A percentile compares a stretch with the other conserved stretches of the same genome.
Evolutionary conservation across 2,797 vertebrate genomes (phyloP).

Genomic region (Microcaecilia unicolor): DNA sequence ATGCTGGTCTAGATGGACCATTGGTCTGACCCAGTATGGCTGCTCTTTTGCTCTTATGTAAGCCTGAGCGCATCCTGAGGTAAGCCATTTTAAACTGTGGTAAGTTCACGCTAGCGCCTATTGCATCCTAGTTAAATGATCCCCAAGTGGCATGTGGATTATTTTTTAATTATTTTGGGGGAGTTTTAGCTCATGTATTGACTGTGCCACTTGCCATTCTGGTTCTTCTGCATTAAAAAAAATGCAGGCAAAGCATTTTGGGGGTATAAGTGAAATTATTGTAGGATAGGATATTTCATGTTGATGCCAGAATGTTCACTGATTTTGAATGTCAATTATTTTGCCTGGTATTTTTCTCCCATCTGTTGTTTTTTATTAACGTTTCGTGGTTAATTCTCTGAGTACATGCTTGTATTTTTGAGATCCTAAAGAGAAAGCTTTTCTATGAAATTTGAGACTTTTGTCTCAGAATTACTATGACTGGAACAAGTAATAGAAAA

Average conservation of each 20-base stretch:
- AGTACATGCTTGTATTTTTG: neutral
- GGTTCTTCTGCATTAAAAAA: too few species aligned
- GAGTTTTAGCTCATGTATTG: too few species aligned
- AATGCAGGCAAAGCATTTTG: neutral
- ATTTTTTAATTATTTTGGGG: too few species aligned
- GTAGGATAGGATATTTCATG: neutral
- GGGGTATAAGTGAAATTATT: neutral
- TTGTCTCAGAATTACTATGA: constrained; percentile 1
- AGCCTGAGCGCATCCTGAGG: too few species aligned
- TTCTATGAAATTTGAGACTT: neutral
- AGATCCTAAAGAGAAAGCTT: constrained; percentile 1
- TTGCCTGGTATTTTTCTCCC: neutral
- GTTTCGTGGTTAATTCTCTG: neutral
- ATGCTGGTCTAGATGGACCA: too few species aligned
- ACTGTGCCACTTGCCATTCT: too few species aligned
- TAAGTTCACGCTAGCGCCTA: too few species aligned
- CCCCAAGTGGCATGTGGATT: too few species aligned
- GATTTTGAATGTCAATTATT: neutral
- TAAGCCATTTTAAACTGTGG: too few species aligned
- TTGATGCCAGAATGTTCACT: neutral
- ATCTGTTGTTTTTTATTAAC: neutral
- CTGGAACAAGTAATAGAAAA: constrained; percentile 8
- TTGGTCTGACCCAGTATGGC: too few species aligned
- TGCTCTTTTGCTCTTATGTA: too few species aligned
- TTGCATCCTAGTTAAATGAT: too few species aligned